Evolutionary conservation across 2,113 vertebrate genomes (phyloP), one percentile per base, ranked within the genome.

Genomic region (Cyanistes caeruleus): DNA sequence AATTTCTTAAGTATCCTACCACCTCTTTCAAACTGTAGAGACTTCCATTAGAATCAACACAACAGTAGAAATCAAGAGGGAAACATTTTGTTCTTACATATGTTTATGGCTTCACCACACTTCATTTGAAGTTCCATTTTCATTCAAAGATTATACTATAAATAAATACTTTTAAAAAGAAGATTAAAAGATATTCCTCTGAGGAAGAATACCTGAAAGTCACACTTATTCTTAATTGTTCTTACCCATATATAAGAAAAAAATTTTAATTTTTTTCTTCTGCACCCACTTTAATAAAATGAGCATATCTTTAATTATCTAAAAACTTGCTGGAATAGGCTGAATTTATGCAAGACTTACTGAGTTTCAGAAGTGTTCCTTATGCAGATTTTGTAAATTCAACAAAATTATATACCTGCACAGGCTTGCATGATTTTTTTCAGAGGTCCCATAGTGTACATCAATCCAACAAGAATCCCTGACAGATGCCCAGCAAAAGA

Each of bases 401-500:
- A 93, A 70, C 41, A 60, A 25, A 86, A 53, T 10, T 59, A 28
- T 11, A 17, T 96, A 99, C 99, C 99, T 98, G 98, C 95, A 97
- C 97, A 98, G 21, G 59, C 90, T 78, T 97, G 90, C 99, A 99
- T 99, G 91, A 98, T 82, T 49, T 82, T 97, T 97, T 98, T 98
- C 96, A 99, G 97, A 31, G 99, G 99, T 69, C 99, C 99, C 2
- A 84, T 68, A 3, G 98, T 98, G 91, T 99, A 99, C 95, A 99
- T 98, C 64, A 99, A 91, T 68, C 99, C 99, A 84, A 99, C 99
- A 62, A 99, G 97, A 97, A 99, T 99, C 14, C 99, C 99, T 19
- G 99, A 96, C 90, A 99, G 98, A 89, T 99, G 99, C 52, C 99
- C 99, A 13, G 99, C 92, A 10, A 99, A 99, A 43, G 99, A 99